Base-by-base conservation (phyloP, 2,113 vertebrate species). In the Neodon shergylaensis region DNA sequence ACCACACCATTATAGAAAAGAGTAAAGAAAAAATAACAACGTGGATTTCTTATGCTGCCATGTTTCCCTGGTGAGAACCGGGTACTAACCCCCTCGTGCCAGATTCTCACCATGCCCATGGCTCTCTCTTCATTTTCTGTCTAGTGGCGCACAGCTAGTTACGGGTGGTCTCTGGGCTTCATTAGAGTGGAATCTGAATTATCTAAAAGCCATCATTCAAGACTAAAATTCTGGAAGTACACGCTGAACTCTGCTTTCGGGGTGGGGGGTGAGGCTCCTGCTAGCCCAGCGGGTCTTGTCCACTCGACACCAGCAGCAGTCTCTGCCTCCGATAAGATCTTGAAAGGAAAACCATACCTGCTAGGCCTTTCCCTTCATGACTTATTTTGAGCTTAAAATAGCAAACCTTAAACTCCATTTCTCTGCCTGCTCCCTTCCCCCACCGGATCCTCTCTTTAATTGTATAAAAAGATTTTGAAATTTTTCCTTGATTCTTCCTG, bases 401-500 rank as follows among this genome's bases (percentile, higher is more conserved):
- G 86, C 7, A 94, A 96, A 92, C 97, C 68, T 97, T 93, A 91
- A 76, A 91, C 85, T 96, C 96, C 82, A 87, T 98, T 94, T 95
- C 86, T 94, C 17, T 89, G 84, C 95, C 93, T 58, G 5, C 39
- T 16, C 44, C 95, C 77, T 61, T 70, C 92, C 88, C 65, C 39
- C 85, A 85, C 65, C 31, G 2, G 65, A 76, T 76, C 0, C 54
- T 94, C 77, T 95, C 92, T 97, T 95, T 91, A 97, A 94, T 96
- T 96, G 90, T 96, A 96, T 86, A 92, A 92, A 98, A 97, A 96
- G 97, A 94, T 98, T 97, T 81, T 97, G 96, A 95, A 95, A 97
- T 98, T 98, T 92, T 96, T 97, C 79, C 94, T 95, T 97, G 97
- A 97, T 96, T 98, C 92, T 96, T 97, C 88, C 92, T 94, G 93